These are phyloP conservation scores for Cheilosia soror DNA, from an alignment of 2,888 invertebrate genomes.

Conservation along the genomic window DNA sequence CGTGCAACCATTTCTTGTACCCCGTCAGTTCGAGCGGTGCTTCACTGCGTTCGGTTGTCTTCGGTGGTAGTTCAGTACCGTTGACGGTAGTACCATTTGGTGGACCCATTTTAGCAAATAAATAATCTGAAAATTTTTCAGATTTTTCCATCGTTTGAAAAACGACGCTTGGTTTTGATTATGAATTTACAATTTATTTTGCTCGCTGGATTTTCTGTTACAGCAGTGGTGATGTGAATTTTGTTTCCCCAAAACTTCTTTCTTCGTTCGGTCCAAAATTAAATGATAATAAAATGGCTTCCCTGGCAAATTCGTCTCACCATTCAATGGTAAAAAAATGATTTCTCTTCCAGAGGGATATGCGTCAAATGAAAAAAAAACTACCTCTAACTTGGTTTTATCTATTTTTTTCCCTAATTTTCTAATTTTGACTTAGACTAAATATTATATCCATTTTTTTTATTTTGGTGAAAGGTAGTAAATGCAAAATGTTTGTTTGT, in stretches of 20 bases:
- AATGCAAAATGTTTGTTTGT: conserved; percentile 50
- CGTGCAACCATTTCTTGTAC: conserved; percentile 88
- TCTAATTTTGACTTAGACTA: conserved; percentile 48
- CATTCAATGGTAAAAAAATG: background rate
- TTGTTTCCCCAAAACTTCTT: conserved; percentile 13
- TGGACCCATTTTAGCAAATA: conserved; percentile 92
- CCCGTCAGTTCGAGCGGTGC: conserved; percentile 88
- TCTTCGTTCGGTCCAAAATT: background rate
- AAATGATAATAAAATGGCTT: conserved; percentile 5
- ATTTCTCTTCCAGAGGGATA: conserved; percentile 24
- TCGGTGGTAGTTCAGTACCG: conserved; percentile 85
- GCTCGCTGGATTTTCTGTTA: conserved; percentile 19
- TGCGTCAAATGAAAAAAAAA: conserved; percentile 7
- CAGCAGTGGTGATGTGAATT: conserved; percentile 52
- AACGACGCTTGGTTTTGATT: conserved; percentile 62
- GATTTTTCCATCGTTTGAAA: conserved; percentile 86
- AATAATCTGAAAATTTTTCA: conserved; percentile 90
- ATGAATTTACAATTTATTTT: conserved; percentile 46
- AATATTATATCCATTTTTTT: conserved; percentile 59
- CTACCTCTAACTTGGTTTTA: conserved; percentile 13
- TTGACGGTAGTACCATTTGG: conserved; percentile 84
- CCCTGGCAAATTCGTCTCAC: background rate
- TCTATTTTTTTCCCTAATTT: conserved; percentile 16
- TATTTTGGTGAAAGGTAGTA: conserved; percentile 11
- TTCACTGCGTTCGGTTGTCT: conserved; percentile 86